Percentiles rank a stretch among this genome's conserved stretches.
These are phyloP conservation scores for Oscheius sp. DNA, from an alignment of 2,888 invertebrate genomes.

Conservation along the genomic window DNA sequence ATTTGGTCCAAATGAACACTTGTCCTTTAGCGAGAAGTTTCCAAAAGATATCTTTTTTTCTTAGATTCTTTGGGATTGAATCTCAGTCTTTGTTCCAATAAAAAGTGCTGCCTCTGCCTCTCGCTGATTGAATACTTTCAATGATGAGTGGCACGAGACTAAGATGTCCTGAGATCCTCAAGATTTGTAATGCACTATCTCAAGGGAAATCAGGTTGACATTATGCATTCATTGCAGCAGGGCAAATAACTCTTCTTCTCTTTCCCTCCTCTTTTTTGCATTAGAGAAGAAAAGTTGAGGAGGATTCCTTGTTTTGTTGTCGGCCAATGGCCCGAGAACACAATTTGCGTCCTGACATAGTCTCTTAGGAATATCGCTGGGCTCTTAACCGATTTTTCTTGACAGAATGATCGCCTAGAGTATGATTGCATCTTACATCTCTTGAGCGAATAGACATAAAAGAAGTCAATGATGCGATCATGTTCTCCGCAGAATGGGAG, in stretches of 20 bases:
- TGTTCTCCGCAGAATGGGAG: no score
- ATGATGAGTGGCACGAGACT: constrained; percentile 7
- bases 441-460: no score
- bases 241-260: neutral
- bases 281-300: neutral
- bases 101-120: neutral
- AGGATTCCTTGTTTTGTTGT: neutral
- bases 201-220: neutral
- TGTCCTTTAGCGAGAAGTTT: constrained; percentile 7
- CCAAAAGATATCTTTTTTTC: neutral
- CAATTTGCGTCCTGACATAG: neutral
- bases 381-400: no score
- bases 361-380: no score
- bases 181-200: constrained; percentile 21
- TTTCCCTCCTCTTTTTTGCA: neutral
- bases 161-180: neutral
- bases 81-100: neutral
- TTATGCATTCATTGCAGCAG: constrained; percentile 11
- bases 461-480: no score
- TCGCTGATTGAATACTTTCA: constrained; percentile 8
- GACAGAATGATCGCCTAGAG: no score
- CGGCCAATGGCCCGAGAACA: neutral
- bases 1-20: constrained; percentile 26
- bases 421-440: no score
- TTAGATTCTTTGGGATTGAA: neutral